Evolutionary conservation across 2,797 vertebrate genomes (phyloP).

Genomic region (Muscicapa striata): DNA sequence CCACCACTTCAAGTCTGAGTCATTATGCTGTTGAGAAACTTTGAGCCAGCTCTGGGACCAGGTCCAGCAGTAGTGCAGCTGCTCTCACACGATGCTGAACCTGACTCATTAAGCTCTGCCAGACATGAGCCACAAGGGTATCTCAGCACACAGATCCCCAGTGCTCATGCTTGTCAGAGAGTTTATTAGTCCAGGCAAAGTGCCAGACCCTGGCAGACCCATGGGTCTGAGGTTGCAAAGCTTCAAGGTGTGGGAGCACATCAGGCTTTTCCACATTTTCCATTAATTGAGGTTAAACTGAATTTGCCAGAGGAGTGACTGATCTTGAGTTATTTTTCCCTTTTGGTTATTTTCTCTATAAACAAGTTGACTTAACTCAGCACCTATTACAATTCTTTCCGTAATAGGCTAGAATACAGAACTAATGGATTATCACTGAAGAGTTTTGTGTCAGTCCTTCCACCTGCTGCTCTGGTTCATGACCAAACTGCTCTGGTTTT

Average conservation of each 20-base stretch:
- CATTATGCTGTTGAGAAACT: slow-evolving; percentile 46
- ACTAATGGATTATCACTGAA: slow-evolving; percentile 30
- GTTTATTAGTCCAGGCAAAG: slow-evolving; percentile 58
- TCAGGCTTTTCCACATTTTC: slow-evolving; percentile 30
- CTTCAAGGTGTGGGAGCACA: slow-evolving; percentile 40
- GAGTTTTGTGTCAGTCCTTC: not conserved
- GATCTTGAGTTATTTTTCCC: slow-evolving; percentile 10
- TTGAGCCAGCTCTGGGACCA: slow-evolving; percentile 49
- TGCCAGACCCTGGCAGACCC: slow-evolving; percentile 55
- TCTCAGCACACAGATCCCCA: slow-evolving; percentile 33
- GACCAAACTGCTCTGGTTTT: not conserved
- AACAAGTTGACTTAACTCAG: slow-evolving; percentile 41
- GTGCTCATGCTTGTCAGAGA: not conserved
- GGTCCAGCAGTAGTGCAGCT: slow-evolving; percentile 58
- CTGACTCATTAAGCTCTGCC: slow-evolving; percentile 53
- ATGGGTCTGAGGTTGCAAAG: slow-evolving; percentile 15
- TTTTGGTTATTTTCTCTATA: slow-evolving; percentile 35
- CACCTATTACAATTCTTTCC: slow-evolving; percentile 9
- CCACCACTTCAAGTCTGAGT: slow-evolving; percentile 52
- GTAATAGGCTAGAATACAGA: not conserved
- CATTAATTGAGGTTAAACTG: slow-evolving; percentile 42
- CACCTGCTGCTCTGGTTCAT: not conserved
- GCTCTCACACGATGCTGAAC: slow-evolving; percentile 54
- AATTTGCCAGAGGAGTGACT: slow-evolving; percentile 34
- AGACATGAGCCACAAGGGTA: slow-evolving; percentile 54